Conservation (phyloP, 2,113 vertebrate genomes). For the Procavia capensis region DNA sequence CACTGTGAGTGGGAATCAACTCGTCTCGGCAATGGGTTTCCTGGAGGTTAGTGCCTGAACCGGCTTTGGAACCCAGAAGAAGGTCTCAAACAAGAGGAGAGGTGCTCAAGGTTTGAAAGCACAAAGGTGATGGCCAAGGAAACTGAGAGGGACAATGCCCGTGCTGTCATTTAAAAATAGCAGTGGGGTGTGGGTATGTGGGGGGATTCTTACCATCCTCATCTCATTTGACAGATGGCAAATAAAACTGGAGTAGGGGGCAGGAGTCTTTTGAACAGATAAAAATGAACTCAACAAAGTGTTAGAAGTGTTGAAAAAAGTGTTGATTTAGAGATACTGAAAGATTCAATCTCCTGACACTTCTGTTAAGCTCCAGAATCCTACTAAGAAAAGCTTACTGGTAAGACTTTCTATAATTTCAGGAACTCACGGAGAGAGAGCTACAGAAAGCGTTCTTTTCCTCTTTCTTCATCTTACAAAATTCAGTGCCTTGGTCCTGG, state of each 20-base stretch:
- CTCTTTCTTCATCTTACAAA: not conserved
- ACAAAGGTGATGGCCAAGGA: not conserved
- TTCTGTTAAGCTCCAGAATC: not conserved
- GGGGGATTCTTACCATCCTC: not conserved
- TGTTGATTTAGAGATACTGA: not conserved
- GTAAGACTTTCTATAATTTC: not conserved
- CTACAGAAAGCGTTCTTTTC: not conserved
- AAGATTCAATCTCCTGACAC: not conserved
- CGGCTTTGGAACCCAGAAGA: not conserved
- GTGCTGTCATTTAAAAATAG: not conserved
- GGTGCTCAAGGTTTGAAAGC: no score
- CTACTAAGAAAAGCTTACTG: not conserved
- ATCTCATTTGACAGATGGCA: not conserved
- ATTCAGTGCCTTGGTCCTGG: no score
- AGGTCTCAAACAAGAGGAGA: not conserved
- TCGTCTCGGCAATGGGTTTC: not conserved
- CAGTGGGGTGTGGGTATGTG: no score
- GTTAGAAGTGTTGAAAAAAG: not conserved
- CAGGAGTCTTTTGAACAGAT: not conserved
- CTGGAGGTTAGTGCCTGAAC: not conserved
- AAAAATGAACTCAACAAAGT: not conserved
- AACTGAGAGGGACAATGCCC: not conserved
- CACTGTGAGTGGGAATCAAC: no score
- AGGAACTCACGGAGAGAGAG: not conserved
- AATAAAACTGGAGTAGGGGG: not conserved